These are phyloP conservation scores for Thamnophis elegans DNA, from an alignment of 2,797 vertebrate genomes.

Conservation along the genomic window DNA sequence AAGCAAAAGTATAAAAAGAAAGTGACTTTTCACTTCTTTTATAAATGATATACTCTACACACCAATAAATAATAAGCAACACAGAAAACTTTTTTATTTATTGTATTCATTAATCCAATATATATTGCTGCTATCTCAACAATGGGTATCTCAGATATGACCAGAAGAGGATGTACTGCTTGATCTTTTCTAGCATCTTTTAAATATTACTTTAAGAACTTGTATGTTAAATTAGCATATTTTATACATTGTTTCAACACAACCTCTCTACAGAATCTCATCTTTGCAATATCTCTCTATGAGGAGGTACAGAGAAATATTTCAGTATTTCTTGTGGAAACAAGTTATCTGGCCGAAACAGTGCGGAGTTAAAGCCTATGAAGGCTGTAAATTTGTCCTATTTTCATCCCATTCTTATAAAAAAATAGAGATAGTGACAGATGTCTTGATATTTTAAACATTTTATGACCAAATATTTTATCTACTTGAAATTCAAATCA, in stretches of 20 bases:
- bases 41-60: not conserved
- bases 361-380: not conserved
- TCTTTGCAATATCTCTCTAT: not conserved
- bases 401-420: not conserved
- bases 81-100: not conserved
- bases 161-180: not conserved
- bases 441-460: not conserved
- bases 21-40: not conserved
- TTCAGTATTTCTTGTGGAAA: not conserved
- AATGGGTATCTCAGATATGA: not conserved
- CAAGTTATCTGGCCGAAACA: not conserved
- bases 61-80: not conserved
- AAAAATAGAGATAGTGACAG: not conserved
- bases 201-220: not conserved
- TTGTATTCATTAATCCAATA: not conserved
- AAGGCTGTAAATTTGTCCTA: not conserved
- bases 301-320: not conserved
- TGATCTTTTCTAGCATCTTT: not conserved
- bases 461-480: not conserved
- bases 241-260: not conserved
- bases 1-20: not conserved
- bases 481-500: not conserved
- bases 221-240: not conserved
- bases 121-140: not conserved
- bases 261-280: not conserved